Evolutionary conservation across 2,797 vertebrate genomes (phyloP), one percentile per base, ranked within the genome.

Genomic region (Rallus crepitans): DNA sequence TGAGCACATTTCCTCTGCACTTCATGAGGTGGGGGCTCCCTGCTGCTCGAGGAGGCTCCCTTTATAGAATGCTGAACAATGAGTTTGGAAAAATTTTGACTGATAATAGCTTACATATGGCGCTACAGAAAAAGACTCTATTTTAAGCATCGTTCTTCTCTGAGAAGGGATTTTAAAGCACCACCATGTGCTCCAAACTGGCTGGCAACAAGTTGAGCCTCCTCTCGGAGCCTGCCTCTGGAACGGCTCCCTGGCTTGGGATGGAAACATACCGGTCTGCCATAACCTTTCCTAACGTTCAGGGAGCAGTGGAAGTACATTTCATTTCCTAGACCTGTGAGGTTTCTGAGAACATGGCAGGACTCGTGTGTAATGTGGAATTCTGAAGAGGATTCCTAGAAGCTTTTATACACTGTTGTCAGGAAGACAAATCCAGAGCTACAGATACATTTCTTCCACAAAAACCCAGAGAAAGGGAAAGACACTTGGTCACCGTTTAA

Each of bases 41-140:
- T 66, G 57, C 55, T 83, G 79, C 72, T 92, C 72, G 61, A 94
- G 76, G 77, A 91, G 48, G 65, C 71, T 95, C 81, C 50, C 82
- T 89, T 92, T 81, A 86, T 76, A 97, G 73, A 95, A 85, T 14
- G 39, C 56, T 75, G 86, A 96, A 96, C 87, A 92, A 92, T 77
- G 50, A 89, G 9, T 83, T 88, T 88, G 94, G 95, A 95, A 83
- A 83, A 76, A 48, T 79, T 86, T 56, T 87, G 84, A 88, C 39
- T 94, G 61, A 61, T 93, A 95, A 96, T 95, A 86, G 80, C 63
- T 97, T 92, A 66, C 93, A 94, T 50, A 91, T 94, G 94, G 85
- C 8, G 2, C 48, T 84, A 77, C 31, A 94, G 90, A 93, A 96
- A 81, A 81, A 7, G 11, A 75, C 61, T 42, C 87, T 96, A 95